These are phyloP conservation scores for Indri indri DNA, from an alignment of 2,113 vertebrate species.

Conservation along the genomic window DNA sequence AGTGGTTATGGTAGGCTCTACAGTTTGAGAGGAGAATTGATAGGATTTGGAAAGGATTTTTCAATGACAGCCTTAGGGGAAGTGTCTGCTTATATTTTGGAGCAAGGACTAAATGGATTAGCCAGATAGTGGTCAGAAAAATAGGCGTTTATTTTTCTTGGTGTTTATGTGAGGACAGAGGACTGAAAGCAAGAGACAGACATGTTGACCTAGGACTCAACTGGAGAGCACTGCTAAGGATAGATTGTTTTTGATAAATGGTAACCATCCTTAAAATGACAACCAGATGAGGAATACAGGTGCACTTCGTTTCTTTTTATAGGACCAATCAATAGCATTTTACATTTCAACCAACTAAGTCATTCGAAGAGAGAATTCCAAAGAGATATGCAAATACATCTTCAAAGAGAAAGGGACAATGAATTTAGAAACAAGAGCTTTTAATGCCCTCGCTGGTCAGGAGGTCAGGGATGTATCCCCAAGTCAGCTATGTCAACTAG, in stretches of 20 bases:
- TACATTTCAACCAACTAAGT: not conserved
- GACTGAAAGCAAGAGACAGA: not conserved
- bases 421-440: not conserved
- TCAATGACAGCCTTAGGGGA: not conserved
- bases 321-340: not conserved
- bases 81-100: not conserved
- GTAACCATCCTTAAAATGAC: not conserved
- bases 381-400: not conserved
- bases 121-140: not conserved
- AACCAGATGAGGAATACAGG: constrained; percentile 1
- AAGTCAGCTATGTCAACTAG: not conserved
- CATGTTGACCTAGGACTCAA: not conserved
- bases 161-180: not conserved
- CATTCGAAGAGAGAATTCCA: not conserved
- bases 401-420: not conserved
- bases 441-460: not conserved
- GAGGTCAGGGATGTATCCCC: not conserved
- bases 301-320: not conserved
- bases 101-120: constrained; percentile 1
- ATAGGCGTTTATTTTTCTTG: not conserved
- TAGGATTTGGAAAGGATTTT: constrained; percentile 31
- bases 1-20: not conserved
- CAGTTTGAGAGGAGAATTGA: not conserved
- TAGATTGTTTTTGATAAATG: not conserved
- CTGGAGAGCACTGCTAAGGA: not conserved